Evolutionary conservation across 2,888 invertebrate species (phyloP).

Genomic region (Halictus ligatus): DNA sequence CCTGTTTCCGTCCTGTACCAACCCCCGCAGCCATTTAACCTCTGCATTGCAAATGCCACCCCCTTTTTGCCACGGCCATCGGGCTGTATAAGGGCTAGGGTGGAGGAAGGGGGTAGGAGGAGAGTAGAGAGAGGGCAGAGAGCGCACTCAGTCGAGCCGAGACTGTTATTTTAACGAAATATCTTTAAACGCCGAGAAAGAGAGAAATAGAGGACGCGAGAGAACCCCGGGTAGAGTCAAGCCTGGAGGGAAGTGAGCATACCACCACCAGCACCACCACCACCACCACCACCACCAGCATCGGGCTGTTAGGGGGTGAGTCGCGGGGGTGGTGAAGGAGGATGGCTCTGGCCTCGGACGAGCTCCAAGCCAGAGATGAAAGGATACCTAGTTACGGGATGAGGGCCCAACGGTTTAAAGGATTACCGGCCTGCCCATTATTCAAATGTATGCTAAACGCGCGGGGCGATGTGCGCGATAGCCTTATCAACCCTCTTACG

Average conservation of each 20-base stretch:
- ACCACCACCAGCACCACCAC: neutral
- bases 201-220: constrained; percentile 62
- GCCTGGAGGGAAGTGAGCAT: constrained; percentile 54
- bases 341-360: constrained; percentile 70
- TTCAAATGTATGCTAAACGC: constrained; percentile 85
- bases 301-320: constrained; percentile 19
- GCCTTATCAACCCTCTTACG: constrained; percentile 83
- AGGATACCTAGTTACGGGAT: constrained; percentile 84
- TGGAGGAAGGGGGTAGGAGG: constrained; percentile 1
- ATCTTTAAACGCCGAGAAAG: constrained; percentile 82
- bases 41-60: constrained; percentile 85
- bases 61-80: constrained; percentile 78
- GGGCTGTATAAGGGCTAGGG: constrained; percentile 67
- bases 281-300: neutral
- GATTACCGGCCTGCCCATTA: constrained; percentile 84
- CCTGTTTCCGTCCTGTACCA: constrained; percentile 60
- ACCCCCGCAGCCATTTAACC: constrained; percentile 83
- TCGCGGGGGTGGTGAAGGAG: constrained; percentile 46
- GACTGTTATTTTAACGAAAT: constrained; percentile 85
- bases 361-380: constrained; percentile 81
- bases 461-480: constrained; percentile 80
- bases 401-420: constrained; percentile 83
- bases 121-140: neutral
- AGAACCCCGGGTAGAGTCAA: constrained; percentile 52
- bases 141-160: constrained; percentile 73